Base-by-base conservation (phyloP, 1,140 invertebrate genomes). In the Thrips palmi region DNA sequence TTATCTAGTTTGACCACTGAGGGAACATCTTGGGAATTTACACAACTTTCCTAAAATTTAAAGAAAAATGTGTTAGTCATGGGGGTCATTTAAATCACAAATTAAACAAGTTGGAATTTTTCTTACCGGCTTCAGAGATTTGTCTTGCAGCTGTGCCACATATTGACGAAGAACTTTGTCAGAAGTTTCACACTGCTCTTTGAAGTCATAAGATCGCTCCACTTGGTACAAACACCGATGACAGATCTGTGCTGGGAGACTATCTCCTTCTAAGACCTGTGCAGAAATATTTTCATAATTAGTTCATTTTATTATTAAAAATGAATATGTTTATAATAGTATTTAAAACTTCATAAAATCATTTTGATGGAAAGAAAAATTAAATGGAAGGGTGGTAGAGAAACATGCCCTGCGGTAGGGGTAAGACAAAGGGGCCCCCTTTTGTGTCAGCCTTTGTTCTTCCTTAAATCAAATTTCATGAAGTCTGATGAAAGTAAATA, bases 221-320 rank as follows among this genome's bases (percentile, higher is more conserved):
- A 56, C 39, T 34, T 46, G 49, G 21, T 37, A 43, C 22, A 51
- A 40, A 44, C 56, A 56, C 5, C 33, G 11, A 31, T 48, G 43
- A 36, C 56, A 58, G 23, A 58, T 53, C 15, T 46, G 39, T 10
- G 41, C 30, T 32, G 56, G 53, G 8, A 58, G 40, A 11, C 51
- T 50, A 43, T 58, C 56, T 3, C 44, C 46, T 38, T 43, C 34
- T 19, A 34, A 22, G 35, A 52, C 43, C 50, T 52, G 38, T 37
- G 48, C 47, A 19, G 32, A 41, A 44, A 29, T 6, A 38, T 27
- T 15, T 7, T 33, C 18, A 12, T 22, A 18, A 10, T 35, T 23
- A 17, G n/a, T 21, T 21, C 15, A 14, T 37, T 18, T 37, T 10
- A 35, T 37, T 37, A 24, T 27, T 11, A 15, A n/a, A 34, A 34